Conservation (phyloP, 2,888 invertebrate species). For the Tachina grossa region DNA sequence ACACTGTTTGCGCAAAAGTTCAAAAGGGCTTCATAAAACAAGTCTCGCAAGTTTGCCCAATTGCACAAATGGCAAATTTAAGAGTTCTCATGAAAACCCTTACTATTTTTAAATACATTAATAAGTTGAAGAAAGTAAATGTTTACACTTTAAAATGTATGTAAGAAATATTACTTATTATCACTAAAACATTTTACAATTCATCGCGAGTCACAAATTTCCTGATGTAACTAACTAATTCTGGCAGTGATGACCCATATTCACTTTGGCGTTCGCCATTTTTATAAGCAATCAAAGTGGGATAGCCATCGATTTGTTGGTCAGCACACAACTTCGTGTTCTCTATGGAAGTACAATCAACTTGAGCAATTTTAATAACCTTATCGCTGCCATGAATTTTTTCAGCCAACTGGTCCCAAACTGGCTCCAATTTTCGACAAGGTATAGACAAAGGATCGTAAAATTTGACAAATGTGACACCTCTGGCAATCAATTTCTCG, state of each 20-base stretch:
- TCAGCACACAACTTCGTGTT: slow-evolving; percentile 89
- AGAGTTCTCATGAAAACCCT: too few species aligned
- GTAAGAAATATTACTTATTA: background rate
- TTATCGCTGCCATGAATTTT: slow-evolving; percentile 85
- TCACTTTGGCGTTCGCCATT: slow-evolving; percentile 88
- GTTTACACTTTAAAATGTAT: too few species aligned
- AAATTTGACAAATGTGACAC: slow-evolving; percentile 92
- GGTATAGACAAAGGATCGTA: slow-evolving; percentile 97
- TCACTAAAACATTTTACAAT: slow-evolving; percentile 83
- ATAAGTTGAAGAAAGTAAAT: too few species aligned
- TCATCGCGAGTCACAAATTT: slow-evolving; percentile 86
- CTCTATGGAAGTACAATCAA: slow-evolving; percentile 90
- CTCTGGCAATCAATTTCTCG: slow-evolving; percentile 87
- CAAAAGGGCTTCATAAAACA: too few species aligned
- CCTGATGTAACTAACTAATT: slow-evolving; percentile 86
- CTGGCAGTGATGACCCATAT: slow-evolving; percentile 87
- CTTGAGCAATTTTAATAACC: slow-evolving; percentile 89
- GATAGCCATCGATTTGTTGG: slow-evolving; percentile 92
- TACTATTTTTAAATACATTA: too few species aligned
- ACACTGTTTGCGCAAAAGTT: too few species aligned
- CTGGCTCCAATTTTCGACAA: slow-evolving; percentile 92
- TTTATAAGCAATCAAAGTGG: slow-evolving; percentile 91
- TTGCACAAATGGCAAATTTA: too few species aligned
- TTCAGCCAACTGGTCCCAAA: slow-evolving; percentile 91
- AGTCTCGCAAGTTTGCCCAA: too few species aligned